Percentiles rank a stretch among this genome's conserved stretches.
Conservation (phyloP, 2,888 invertebrate genomes). For the Ypsolopha scabrella region DNA sequence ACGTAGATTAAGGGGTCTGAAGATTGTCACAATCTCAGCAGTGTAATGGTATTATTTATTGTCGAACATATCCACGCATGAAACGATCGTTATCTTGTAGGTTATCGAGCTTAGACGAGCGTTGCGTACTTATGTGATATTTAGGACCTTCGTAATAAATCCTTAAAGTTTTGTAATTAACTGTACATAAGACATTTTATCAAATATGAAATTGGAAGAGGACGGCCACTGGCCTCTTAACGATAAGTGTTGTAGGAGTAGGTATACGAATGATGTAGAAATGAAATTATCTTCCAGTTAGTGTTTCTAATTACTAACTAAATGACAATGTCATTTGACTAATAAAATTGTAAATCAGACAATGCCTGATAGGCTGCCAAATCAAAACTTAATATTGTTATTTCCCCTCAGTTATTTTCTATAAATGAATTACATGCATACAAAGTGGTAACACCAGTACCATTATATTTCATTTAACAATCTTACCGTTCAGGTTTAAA, state of each 20-base stretch:
- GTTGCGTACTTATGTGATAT: constrained; percentile 67
- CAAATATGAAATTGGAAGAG: constrained; percentile 17
- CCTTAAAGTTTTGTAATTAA: constrained; percentile 42
- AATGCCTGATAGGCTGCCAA: background rate
- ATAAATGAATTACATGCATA: constrained; percentile 5
- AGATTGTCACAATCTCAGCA: constrained; percentile 17
- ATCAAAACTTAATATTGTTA: background rate
- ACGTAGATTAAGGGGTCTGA: constrained; percentile 7
- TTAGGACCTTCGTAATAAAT: constrained; percentile 42
- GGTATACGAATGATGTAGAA: background rate
- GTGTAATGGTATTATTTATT: constrained; percentile 49
- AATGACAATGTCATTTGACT: background rate
- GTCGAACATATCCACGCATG: constrained; percentile 46
- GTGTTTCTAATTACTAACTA: constrained; percentile 8
- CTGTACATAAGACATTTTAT: constrained; percentile 48
- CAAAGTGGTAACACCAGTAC: constrained; percentile 23
- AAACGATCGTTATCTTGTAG: constrained; percentile 38
- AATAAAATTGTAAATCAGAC: background rate
- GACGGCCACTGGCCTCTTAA: background rate
- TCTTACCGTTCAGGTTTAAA: background rate
- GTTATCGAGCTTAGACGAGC: constrained; percentile 35
- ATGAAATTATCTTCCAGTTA: constrained; percentile 24
- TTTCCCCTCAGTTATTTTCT: too few species aligned
- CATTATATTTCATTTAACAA: constrained; percentile 12
- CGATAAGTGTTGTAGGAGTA: background rate